phyloP scores from a whole-genome alignment of 2,797 vertebrate genomes.

The Rhinatrema bivittatum region DNA sequence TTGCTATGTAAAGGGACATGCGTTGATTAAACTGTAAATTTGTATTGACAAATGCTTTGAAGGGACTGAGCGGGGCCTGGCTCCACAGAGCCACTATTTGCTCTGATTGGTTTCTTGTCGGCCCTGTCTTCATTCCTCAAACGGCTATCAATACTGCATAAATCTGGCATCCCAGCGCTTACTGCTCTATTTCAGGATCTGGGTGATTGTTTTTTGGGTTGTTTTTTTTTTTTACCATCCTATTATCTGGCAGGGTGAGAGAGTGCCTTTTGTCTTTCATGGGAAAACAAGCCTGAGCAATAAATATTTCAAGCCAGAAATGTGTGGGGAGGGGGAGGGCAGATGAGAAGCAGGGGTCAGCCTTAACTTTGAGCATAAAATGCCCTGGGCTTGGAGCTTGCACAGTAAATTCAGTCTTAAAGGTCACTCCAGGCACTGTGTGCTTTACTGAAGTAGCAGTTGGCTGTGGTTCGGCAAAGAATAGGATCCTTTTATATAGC shows the following conservation, averaged over 20 bases:
- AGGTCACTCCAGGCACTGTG: too few species aligned
- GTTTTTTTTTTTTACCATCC: fast-evolving
- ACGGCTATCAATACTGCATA: fast-evolving
- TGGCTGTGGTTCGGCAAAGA: too few species aligned
- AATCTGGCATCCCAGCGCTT: too few species aligned
- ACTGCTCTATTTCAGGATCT: neutral
- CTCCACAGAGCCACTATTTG: neutral
- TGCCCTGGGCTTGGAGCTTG: too few species aligned
- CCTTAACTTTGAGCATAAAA: too few species aligned
- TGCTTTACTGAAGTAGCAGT: too few species aligned
- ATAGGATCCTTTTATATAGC: too few species aligned
- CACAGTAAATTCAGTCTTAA: too few species aligned
- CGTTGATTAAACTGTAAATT: conserved; percentile 14
- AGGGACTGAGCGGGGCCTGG: neutral
- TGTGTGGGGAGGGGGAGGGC: neutral
- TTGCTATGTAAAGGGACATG: neutral
- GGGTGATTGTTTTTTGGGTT: neutral
- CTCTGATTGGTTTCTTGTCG: neutral
- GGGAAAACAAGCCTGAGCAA: neutral
- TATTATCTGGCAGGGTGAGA: neutral
- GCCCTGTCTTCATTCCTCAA: neutral
- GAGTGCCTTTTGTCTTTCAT: neutral
- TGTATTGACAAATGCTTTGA: conserved; percentile 1
- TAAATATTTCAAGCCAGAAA: neutral
- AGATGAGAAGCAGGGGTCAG: neutral